Conservation (phyloP, 2,888 invertebrate species). For the Nowickia ferox region DNA sequence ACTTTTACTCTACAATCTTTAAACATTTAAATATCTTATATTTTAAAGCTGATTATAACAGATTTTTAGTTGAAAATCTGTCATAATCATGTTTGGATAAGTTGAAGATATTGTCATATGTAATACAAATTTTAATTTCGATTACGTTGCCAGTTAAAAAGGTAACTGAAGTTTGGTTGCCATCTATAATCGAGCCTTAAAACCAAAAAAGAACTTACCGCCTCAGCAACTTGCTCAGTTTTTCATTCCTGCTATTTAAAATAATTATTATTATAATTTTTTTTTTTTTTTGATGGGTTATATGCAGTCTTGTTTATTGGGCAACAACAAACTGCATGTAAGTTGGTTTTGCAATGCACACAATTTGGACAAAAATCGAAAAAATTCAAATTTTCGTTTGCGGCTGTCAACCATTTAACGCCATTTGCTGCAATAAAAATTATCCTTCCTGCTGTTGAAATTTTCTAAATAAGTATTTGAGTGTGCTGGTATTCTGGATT, state of each 20-base stretch:
- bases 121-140: no score
- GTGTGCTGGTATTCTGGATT: constrained; percentile 5
- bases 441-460: constrained; percentile 39
- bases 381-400: constrained; percentile 58
- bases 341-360: not conserved
- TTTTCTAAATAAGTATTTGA: constrained; percentile 12
- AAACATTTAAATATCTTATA: no score
- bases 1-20: no score
- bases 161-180: no score
- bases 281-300: not conserved
- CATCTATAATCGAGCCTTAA: no score
- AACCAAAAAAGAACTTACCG: no score
- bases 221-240: no score
- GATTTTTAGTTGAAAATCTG: no score
- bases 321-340: not conserved
- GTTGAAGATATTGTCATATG: no score
- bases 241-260: not conserved
- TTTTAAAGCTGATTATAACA: no score
- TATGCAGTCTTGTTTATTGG: not conserved
- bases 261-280: constrained; percentile 2
- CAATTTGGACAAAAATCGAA: not conserved
- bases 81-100: no score
- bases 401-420: constrained; percentile 59
- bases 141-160: no score
- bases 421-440: constrained; percentile 53